Evolutionary conservation across 2,888 invertebrate species (phyloP).

Genomic region (Dolichomitus sp.): DNA sequence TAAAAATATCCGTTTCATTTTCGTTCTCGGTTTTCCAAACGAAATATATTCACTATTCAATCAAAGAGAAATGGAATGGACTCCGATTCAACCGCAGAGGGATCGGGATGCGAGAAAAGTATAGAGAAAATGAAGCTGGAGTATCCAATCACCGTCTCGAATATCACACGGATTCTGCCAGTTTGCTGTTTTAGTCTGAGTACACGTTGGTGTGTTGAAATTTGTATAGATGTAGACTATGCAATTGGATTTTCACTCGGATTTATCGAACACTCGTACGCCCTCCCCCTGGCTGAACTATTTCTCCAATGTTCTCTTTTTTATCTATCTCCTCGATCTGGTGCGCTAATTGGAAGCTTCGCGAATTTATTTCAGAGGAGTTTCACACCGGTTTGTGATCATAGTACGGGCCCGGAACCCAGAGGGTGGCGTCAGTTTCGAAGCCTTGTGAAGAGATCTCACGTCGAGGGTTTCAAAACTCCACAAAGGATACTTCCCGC

Average conservation of each 20-base stretch:
- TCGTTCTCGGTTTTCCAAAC: conserved; percentile 26
- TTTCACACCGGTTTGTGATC: conserved; percentile 30
- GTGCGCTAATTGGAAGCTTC: conserved; percentile 47
- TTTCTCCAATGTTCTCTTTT: conserved; percentile 20
- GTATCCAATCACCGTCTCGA: conserved; percentile 41
- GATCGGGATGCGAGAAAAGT: conserved; percentile 24
- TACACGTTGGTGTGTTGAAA: conserved; percentile 37
- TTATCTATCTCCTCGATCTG: not conserved
- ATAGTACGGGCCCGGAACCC: not conserved
- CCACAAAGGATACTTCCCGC: conserved; percentile 6
- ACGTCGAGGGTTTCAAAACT: conserved; percentile 3
- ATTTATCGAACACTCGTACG: conserved; percentile 42
- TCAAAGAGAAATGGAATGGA: conserved; percentile 18
- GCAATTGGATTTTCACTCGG: conserved; percentile 46
- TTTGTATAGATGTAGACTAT: conserved; percentile 35
- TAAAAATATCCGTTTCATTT: conserved; percentile 24
- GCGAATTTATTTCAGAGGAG: conserved; percentile 37
- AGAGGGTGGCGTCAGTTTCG: not conserved
- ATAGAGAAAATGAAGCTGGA: conserved; percentile 40
- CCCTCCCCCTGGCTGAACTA: conserved; percentile 2
- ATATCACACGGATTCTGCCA: conserved; percentile 35
- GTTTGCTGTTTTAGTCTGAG: conserved; percentile 13
- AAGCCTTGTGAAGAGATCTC: not conserved
- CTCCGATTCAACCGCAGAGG: conserved; percentile 6
- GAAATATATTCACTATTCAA: conserved; percentile 33